Evolutionary conservation across 2,113 vertebrate species (phyloP).

Genomic region (Dipodomys stephensi): DNA sequence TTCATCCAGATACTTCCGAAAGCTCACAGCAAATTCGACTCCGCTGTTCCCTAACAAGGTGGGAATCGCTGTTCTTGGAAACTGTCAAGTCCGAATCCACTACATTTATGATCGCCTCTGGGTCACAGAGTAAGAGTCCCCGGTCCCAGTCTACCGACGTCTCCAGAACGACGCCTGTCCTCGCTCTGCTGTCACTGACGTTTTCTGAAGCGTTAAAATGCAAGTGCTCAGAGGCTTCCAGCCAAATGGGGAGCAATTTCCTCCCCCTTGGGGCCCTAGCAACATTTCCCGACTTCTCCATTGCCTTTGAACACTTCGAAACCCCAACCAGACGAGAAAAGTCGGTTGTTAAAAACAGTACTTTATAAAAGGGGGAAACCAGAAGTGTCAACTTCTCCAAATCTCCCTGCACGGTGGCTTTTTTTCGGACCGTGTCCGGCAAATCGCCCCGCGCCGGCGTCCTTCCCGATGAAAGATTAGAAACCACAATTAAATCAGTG

Average conservation of each 20-base stretch:
- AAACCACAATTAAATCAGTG: slow-evolving; percentile 66
- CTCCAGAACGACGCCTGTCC: slow-evolving; percentile 60
- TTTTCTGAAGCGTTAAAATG: background rate
- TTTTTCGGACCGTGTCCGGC: slow-evolving; percentile 2
- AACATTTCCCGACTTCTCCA: slow-evolving; percentile 53
- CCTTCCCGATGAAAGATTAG: slow-evolving; percentile 36
- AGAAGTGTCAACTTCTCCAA: slow-evolving; percentile 71
- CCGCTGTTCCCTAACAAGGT: slow-evolving; percentile 70
- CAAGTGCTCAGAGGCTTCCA: slow-evolving; percentile 14
- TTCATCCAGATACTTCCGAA: background rate
- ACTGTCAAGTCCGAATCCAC: slow-evolving; percentile 72
- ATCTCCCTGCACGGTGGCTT: slow-evolving; percentile 4
- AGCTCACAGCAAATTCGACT: slow-evolving; percentile 51
- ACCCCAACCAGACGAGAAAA: slow-evolving; percentile 26
- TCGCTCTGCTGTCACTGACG: slow-evolving; percentile 32
- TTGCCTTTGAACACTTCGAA: slow-evolving; percentile 31
- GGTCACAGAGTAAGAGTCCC: slow-evolving; percentile 51
- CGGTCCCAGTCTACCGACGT: slow-evolving; percentile 39
- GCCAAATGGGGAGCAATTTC: slow-evolving; percentile 59
- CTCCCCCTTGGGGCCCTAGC: slow-evolving; percentile 56
- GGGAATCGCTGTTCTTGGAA: slow-evolving; percentile 71
- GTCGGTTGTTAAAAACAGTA: background rate
- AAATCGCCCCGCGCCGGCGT: background rate
- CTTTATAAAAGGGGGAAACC: background rate
- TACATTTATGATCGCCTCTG: slow-evolving; percentile 64